Evolutionary conservation across 2,113 vertebrate genomes (phyloP).

Genomic region (Cervus canadensis): DNA sequence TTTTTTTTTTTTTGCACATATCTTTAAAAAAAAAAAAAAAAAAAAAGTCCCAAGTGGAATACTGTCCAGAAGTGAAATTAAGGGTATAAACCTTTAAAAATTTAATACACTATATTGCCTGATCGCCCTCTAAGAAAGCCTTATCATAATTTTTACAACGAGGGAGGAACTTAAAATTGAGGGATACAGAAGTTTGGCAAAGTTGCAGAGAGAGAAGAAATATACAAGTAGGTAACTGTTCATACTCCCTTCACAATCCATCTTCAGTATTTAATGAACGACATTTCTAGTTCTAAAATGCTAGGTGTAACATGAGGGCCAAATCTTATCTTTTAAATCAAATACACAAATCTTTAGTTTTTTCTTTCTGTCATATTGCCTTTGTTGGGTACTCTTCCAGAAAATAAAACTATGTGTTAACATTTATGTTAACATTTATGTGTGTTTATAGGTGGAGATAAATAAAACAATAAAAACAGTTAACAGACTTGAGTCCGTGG

Average conservation of each 20-base stretch:
- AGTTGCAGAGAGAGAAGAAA: neutral
- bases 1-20: neutral
- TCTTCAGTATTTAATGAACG: constrained; percentile 18
- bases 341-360: neutral
- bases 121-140: neutral
- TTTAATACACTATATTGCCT: neutral
- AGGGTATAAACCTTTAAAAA: neutral
- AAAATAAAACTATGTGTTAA: neutral
- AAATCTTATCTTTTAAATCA: constrained; percentile 21
- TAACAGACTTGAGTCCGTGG: neutral
- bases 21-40: neutral
- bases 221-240: neutral
- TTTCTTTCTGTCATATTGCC: neutral
- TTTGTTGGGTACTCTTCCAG: neutral
- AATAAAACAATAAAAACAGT: neutral
- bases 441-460: neutral
- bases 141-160: neutral
- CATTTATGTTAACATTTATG: neutral
- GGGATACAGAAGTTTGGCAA: neutral
- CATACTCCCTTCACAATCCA: neutral
- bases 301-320: neutral
- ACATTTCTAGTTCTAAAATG: neutral
- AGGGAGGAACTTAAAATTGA: neutral
- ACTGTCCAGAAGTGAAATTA: neutral
- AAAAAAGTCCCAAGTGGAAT: neutral